A percentile compares a stretch with the other conserved stretches of the same genome.
Conservation (phyloP, 2,888 invertebrate genomes). For the Drosophila pegasa region DNA sequence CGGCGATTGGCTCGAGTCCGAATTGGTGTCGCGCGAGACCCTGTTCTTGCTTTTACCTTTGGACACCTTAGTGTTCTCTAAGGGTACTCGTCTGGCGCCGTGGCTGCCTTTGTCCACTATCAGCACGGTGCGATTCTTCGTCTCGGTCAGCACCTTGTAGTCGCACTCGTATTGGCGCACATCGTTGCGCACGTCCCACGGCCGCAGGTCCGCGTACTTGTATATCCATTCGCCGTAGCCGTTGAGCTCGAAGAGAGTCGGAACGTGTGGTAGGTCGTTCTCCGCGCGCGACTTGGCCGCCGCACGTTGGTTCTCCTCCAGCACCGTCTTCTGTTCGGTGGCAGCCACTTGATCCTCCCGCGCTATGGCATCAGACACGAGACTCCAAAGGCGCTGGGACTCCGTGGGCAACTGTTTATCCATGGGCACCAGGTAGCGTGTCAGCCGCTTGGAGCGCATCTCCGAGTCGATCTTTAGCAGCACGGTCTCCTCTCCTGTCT, state of each 20-base stretch:
- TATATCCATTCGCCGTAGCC: constrained; percentile 88
- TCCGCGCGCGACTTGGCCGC: constrained; percentile 89
- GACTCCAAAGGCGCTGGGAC: constrained; percentile 94
- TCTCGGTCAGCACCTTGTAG: constrained; percentile 91
- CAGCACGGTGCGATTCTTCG: constrained; percentile 89
- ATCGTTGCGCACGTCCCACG: constrained; percentile 96
- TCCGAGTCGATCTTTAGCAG: constrained; percentile 91
- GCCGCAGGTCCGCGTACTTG: constrained; percentile 91
- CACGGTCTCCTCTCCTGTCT: constrained; percentile 89
- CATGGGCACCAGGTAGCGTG: constrained; percentile 91
- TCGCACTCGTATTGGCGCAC: constrained; percentile 94
- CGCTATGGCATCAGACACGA: constrained; percentile 93
- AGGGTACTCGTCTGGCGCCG: constrained; percentile 18
- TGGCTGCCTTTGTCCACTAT: constrained; percentile 81
- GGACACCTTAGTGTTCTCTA: constrained; percentile 4
- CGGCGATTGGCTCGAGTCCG: constrained; percentile 86
- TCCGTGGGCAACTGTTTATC: constrained; percentile 92
- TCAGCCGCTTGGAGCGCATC: constrained; percentile 89
- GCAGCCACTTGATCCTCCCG: constrained; percentile 94
- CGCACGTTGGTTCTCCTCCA: constrained; percentile 94
- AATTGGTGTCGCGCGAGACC: constrained; percentile 85
- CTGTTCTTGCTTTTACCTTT: constrained; percentile 65
- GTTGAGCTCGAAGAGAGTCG: constrained; percentile 90
- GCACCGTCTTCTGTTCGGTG: constrained; percentile 94
- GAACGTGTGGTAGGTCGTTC: constrained; percentile 89